These are phyloP conservation scores for Helicorthomorpha holstii DNA, from an alignment of 1,140 invertebrate species.

Conservation along the genomic window DNA sequence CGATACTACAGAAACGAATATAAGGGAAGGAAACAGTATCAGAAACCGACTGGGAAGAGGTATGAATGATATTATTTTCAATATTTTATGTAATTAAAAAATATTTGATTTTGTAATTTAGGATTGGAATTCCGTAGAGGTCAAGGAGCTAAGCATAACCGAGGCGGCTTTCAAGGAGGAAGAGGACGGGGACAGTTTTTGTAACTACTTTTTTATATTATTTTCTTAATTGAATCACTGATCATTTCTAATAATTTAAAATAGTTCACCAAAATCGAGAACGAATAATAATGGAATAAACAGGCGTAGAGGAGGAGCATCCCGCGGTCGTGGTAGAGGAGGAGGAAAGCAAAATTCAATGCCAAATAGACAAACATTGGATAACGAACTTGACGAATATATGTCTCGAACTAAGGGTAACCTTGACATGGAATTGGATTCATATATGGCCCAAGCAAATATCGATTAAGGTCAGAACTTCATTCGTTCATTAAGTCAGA, in stretches of 20 bases:
- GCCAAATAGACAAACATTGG: conserved; percentile 4
- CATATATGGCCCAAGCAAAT: conserved; percentile 7
- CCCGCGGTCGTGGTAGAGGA: not conserved
- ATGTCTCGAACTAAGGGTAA: conserved; percentile 7
- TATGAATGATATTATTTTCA: not conserved
- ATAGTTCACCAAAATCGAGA: not conserved
- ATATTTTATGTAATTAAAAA: not conserved
- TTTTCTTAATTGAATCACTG: no score
- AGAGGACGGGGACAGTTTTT: not conserved
- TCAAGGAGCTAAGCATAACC: not conserved
- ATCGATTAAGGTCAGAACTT: no score
- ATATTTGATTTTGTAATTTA: not conserved
- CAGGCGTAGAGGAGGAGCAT: not conserved
- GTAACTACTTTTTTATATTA: no score
- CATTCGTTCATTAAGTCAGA: no score
- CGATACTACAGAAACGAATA: not conserved
- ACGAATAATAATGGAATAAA: no score
- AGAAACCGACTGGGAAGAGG: not conserved
- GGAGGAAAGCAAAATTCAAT: not conserved
- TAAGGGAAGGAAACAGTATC: not conserved
- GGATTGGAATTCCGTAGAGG: not conserved
- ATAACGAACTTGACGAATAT: conserved; percentile 11
- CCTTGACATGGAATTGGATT: conserved; percentile 8
- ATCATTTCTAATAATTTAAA: no score
- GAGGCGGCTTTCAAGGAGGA: not conserved